phyloP scores from a whole-genome alignment of 1,140 invertebrate genomes.

The Thalassaphorura encarpata region DNA sequence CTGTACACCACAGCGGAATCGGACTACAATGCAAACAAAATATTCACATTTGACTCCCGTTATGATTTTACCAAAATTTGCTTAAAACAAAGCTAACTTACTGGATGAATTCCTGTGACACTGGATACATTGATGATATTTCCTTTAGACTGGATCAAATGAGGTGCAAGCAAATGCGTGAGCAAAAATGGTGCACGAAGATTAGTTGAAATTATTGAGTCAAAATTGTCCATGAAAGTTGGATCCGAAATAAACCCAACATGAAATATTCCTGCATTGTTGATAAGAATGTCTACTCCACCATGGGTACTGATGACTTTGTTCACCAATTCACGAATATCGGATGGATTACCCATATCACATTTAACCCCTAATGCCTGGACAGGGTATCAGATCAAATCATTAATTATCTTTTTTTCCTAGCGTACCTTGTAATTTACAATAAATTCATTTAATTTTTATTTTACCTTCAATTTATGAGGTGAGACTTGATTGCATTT shows the following conservation, averaged over 20 bases:
- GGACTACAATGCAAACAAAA: not conserved
- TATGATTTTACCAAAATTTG: not conserved
- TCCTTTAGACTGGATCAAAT: constrained; percentile 43
- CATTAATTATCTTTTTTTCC: no score
- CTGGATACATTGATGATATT: constrained; percentile 50
- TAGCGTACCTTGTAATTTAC: not conserved
- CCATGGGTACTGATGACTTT: no score
- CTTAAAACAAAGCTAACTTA: not conserved
- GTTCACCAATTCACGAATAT: not conserved
- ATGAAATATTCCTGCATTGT: not conserved
- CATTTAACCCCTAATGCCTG: not conserved
- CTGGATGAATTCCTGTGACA: constrained; percentile 47
- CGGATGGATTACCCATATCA: not conserved
- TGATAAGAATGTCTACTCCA: no score
- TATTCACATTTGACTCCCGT: no score
- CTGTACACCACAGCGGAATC: not conserved
- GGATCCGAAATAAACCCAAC: not conserved
- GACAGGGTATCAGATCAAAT: not conserved
- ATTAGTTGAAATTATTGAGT: constrained; percentile 46
- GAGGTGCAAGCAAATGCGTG: constrained; percentile 42
- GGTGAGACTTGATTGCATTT: no score
- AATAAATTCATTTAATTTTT: no score
- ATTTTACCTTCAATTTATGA: no score
- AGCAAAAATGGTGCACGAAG: constrained; percentile 34
- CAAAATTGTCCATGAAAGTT: constrained; percentile 43